A percentile compares a stretch with the other conserved stretches of the same genome.
These are phyloP conservation scores for Drosophila tani DNA, from an alignment of 1,140 invertebrate species.

Conservation along the genomic window DNA sequence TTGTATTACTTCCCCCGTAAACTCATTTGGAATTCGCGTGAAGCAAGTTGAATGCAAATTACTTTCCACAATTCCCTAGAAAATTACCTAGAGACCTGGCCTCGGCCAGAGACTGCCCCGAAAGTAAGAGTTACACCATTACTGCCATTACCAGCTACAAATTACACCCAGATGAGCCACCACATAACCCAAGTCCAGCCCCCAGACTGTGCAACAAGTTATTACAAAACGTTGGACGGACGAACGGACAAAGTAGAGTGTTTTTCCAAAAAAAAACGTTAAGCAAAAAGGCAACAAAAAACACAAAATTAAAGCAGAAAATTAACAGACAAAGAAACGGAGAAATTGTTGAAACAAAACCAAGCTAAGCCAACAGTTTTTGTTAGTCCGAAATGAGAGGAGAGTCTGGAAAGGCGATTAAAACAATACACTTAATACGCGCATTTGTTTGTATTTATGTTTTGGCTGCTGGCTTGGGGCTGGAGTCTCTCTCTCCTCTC, in stretches of 20 bases:
- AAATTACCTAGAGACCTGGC: constrained; percentile 9
- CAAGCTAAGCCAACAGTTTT: constrained; percentile 15
- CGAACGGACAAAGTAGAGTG: constrained; percentile 4
- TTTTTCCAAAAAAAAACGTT: constrained; percentile 7
- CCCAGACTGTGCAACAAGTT: constrained; percentile 41
- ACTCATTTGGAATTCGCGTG: background rate
- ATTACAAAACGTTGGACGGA: constrained; percentile 26
- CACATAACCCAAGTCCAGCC: constrained; percentile 24
- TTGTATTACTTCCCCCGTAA: background rate
- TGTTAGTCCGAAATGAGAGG: constrained; percentile 20
- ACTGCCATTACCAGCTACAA: constrained; percentile 14
- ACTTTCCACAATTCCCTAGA: constrained; percentile 11
- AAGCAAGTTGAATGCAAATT: constrained; percentile 35
- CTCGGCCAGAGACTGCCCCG: constrained; percentile 4
- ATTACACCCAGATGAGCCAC: constrained; percentile 43
- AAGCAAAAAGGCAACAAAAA: background rate
- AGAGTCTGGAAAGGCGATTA: constrained; percentile 34
- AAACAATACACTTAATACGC: constrained; percentile 68
- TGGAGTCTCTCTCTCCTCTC: constrained; percentile 8
- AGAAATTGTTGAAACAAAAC: constrained; percentile 39
- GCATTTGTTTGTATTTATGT: constrained; percentile 58
- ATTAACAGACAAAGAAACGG: constrained; percentile 31
- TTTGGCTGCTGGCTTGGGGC: constrained; percentile 35
- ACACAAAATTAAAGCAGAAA: constrained; percentile 16
- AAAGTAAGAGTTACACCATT: constrained; percentile 43